A percentile compares a stretch with the other conserved stretches of the same genome.
phyloP scores from a whole-genome alignment of 2,888 invertebrate genomes.

The Hirtodrosophila confusa region DNA sequence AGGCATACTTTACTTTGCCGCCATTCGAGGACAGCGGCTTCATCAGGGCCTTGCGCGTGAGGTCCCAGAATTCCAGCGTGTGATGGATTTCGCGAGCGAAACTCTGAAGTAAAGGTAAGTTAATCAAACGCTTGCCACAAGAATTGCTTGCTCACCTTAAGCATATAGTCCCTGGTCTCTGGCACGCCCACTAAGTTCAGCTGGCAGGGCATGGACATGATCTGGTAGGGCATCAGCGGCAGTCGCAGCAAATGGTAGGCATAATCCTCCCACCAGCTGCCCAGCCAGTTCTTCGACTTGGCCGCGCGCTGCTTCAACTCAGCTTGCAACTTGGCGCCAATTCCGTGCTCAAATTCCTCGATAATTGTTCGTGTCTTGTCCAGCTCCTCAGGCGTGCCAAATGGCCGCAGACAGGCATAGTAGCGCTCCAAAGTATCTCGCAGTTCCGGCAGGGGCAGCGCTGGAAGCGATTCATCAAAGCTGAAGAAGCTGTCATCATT shows the following conservation, averaged over 20 bases:
- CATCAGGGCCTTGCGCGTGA: slow-evolving; percentile 83
- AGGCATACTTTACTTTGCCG: slow-evolving; percentile 84
- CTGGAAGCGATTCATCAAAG: slow-evolving; percentile 85
- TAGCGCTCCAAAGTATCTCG: slow-evolving; percentile 85
- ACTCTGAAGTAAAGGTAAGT: slow-evolving; percentile 47
- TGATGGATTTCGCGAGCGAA: slow-evolving; percentile 77
- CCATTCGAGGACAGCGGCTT: slow-evolving; percentile 83
- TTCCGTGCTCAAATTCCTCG: slow-evolving; percentile 85
- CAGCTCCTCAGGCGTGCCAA: slow-evolving; percentile 84
- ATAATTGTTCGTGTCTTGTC: slow-evolving; percentile 84
- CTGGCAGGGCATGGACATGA: slow-evolving; percentile 84
- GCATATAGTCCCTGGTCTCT: slow-evolving; percentile 73
- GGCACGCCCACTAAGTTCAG: slow-evolving; percentile 75
- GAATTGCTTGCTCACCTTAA: slow-evolving; percentile 57
- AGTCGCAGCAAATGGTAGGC: slow-evolving; percentile 85
- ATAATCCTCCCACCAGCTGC: slow-evolving; percentile 86
- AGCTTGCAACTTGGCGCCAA: slow-evolving; percentile 85
- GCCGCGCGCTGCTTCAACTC: slow-evolving; percentile 84
- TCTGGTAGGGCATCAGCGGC: slow-evolving; percentile 85
- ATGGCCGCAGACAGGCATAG: slow-evolving; percentile 85
- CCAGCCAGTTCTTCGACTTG: slow-evolving; percentile 86
- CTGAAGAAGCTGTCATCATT: slow-evolving; percentile 85
- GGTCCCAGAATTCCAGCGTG: slow-evolving; percentile 85
- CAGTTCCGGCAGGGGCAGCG: slow-evolving; percentile 85
- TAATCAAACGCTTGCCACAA: too few relatives aligned